phyloP scores from a whole-genome alignment of 2,113 vertebrate species.

The Ptyas mucosa region DNA sequence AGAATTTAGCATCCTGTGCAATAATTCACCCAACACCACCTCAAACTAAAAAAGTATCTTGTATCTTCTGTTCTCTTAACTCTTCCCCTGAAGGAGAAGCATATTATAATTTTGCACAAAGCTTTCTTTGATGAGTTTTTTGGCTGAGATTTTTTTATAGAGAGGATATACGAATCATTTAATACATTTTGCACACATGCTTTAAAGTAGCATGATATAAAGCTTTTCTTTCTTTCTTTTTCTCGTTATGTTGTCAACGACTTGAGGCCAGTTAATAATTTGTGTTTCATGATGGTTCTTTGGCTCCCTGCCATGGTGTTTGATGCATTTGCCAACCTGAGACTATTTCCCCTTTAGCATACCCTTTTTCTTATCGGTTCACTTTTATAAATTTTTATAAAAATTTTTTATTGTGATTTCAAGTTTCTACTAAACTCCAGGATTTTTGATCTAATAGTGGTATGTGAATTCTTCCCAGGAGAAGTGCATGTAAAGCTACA shows the following conservation, averaged over 20 bases:
- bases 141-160: neutral
- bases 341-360: neutral
- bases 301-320: neutral
- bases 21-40: neutral
- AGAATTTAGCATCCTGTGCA: neutral
- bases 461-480: neutral
- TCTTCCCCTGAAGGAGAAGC: neutral
- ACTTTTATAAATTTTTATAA: neutral
- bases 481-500: neutral
- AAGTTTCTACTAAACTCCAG: neutral
- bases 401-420: neutral
- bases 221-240: neutral
- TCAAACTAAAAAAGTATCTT: neutral
- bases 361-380: neutral
- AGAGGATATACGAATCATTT: neutral
- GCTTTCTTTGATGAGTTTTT: neutral
- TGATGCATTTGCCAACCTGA: neutral
- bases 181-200: neutral
- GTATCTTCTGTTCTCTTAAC: neutral
- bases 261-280: neutral
- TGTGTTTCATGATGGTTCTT: neutral
- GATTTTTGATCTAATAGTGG: neutral
- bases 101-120: neutral
- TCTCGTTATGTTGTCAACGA: neutral
- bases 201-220: neutral